Evolutionary conservation across 2,888 invertebrate species (phyloP).

Genomic region (Nomada fabriciana): DNA sequence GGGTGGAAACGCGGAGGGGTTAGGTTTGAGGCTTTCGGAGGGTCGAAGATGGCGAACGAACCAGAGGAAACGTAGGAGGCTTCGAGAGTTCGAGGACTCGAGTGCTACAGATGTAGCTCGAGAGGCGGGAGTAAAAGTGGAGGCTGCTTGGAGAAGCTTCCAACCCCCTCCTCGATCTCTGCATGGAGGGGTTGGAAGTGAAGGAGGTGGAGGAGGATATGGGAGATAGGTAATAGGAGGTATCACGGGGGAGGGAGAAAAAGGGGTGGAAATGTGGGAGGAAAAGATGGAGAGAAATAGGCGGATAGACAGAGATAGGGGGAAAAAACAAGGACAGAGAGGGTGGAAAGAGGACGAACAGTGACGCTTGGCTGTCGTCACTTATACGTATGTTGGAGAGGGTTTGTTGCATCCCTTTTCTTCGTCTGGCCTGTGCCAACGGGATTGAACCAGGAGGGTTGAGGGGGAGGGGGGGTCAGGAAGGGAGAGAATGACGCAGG

Average conservation of each 20-base stretch:
- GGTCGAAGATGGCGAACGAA: conserved; percentile 72
- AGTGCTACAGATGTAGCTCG: conserved; percentile 56
- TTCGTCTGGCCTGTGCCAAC: conserved; percentile 1
- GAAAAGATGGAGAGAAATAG: conserved; percentile 56
- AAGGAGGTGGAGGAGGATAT: conserved; percentile 34
- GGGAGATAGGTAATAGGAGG: conserved; percentile 49
- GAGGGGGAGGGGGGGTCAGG: neutral
- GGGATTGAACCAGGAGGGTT: neutral
- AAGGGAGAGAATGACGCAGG: conserved; percentile 74
- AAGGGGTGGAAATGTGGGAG: conserved; percentile 26
- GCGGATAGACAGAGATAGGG: conserved; percentile 38
- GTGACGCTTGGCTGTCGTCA: conserved; percentile 57
- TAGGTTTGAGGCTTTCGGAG: conserved; percentile 5
- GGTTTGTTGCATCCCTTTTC: conserved; percentile 24
- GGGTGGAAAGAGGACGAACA: conserved; percentile 4
- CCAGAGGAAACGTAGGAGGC: conserved; percentile 40
- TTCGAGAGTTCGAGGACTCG: conserved; percentile 31
- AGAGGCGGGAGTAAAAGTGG: conserved; percentile 59
- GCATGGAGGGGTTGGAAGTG: conserved; percentile 19
- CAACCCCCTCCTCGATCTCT: neutral
- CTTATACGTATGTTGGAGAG: conserved; percentile 13
- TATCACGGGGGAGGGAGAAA: conserved; percentile 23
- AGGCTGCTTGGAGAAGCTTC: conserved; percentile 16
- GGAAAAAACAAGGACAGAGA: conserved; percentile 35
- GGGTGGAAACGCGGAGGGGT: conserved; percentile 13